Evolutionary conservation across 2,113 vertebrate genomes (phyloP), one percentile per base, ranked within the genome.

Genomic region (Kryptolebias marmoratus): DNA sequence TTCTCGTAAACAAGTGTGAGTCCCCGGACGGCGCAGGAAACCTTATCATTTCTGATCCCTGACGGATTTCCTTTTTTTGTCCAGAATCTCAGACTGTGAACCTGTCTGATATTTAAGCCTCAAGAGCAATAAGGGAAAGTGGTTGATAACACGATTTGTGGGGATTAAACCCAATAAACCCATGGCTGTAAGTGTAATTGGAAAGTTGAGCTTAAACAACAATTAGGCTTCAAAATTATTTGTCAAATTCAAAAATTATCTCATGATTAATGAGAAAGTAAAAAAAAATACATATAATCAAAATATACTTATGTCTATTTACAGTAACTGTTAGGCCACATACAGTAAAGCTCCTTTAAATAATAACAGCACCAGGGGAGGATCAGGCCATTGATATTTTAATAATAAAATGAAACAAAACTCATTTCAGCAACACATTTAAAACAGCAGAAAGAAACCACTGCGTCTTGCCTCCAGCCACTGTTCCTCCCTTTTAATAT

Each of bases 101-200:
- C 80, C 88, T 90, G 89, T 53, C 83, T 79, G 39, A 73, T 16
- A 32, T 53, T 44, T 74, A 57, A 84, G 65, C 67, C 71, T 18
- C 64, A 57, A 36, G 81, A 75, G 71, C 77, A 86, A 89, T 91
- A 83, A 82, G 50, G 61, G 32, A 76, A 80, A 92, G 88, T 87
- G 77, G 47, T 68, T 12, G 4, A 9, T 83, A 88, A 91, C 77
- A 75, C 15, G 84, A 89, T 91, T 90, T 83, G 70, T 15, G 27
- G 42, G 80, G 83, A 80, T 89, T 90, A 86, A 63, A 54, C 31
- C 64, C 22, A 82, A 73, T 76, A 79, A 83, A 82, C 56, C 81
- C 47, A 50, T 9, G 16, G 70, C 80, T 67, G 55, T 87, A 79
- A 89, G 65, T 75, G 50, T 82, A 71, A 89, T 87, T 90, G 76